These are phyloP conservation scores for Tenebrosternarchus preto DNA, from an alignment of 2,113 vertebrate genomes.

Conservation along the genomic window DNA sequence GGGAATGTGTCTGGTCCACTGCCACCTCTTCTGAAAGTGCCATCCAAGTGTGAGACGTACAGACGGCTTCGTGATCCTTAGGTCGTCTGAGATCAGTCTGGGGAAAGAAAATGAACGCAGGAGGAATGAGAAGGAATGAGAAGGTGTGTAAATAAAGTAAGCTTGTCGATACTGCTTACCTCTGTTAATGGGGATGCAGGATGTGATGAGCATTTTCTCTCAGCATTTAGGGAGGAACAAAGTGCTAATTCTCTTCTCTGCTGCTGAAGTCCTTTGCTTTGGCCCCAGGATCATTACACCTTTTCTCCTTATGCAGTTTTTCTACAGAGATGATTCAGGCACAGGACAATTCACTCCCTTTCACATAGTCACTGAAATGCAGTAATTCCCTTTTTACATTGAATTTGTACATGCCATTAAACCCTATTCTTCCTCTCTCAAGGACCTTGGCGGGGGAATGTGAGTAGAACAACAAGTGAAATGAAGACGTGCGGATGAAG, in stretches of 20 bases:
- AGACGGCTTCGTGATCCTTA: slow-evolving; percentile 55
- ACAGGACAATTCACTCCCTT: background rate
- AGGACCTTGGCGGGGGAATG: background rate
- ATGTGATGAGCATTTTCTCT: background rate
- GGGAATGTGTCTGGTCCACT: slow-evolving; percentile 55
- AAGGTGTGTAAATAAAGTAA: slow-evolving; percentile 41
- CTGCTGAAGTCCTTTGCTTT: background rate
- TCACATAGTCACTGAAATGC: background rate
- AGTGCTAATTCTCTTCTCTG: background rate
- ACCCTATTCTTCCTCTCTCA: background rate
- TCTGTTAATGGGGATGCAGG: background rate
- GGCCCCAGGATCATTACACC: background rate
- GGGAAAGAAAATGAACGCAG: slow-evolving; percentile 32
- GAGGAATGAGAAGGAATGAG: slow-evolving; percentile 12
- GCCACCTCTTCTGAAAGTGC: background rate
- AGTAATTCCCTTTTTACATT: background rate
- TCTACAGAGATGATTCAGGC: background rate
- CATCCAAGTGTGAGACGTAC: slow-evolving; percentile 56
- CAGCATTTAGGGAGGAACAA: background rate
- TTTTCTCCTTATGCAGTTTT: background rate
- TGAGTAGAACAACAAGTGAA: background rate
- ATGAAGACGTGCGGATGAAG: background rate
- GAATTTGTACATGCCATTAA: background rate
- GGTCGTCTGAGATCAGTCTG: slow-evolving; percentile 45
- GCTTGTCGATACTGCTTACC: background rate